A percentile compares a stretch with the other conserved stretches of the same genome.
Evolutionary conservation across 2,113 vertebrate genomes (phyloP).

Genomic region (Embiotoca jacksoni): DNA sequence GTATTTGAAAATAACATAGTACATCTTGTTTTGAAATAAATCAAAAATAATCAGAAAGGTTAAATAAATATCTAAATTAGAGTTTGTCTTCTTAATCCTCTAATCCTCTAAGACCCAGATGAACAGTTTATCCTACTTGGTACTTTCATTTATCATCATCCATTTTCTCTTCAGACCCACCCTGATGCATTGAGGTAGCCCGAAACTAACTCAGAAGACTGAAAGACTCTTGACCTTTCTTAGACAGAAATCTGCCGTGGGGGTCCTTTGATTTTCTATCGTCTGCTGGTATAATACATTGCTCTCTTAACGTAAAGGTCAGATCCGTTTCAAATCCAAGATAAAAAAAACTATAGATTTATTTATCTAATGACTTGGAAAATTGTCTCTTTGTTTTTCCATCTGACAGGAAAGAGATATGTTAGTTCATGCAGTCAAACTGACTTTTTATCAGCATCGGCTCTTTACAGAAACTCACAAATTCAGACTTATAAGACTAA

Average conservation of each 20-base stretch:
- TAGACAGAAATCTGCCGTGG: constrained; percentile 18
- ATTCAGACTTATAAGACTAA: neutral
- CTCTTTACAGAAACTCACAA: neutral
- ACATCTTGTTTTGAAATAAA: no score
- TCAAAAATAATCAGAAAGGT: no score
- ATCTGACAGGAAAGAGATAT: neutral
- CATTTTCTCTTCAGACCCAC: neutral
- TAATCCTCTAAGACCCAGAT: neutral
- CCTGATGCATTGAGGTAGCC: neutral
- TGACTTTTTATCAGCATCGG: no score
- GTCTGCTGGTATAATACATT: neutral
- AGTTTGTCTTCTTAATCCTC: neutral
- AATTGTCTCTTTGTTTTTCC: neutral
- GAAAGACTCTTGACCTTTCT: constrained; percentile 37
- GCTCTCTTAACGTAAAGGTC: constrained; percentile 28
- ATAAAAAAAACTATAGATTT: neutral
- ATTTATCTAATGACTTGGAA: neutral
- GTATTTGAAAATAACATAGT: no score
- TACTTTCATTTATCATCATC: neutral
- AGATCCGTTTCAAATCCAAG: constrained; percentile 20
- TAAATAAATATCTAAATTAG: neutral
- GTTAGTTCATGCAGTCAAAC: neutral
- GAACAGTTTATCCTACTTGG: neutral
- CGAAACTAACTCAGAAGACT: constrained; percentile 16
- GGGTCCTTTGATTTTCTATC: neutral